These are phyloP conservation scores for Trialeurodes vaporariorum DNA, from an alignment of 1,140 invertebrate genomes.

Conservation along the genomic window DNA sequence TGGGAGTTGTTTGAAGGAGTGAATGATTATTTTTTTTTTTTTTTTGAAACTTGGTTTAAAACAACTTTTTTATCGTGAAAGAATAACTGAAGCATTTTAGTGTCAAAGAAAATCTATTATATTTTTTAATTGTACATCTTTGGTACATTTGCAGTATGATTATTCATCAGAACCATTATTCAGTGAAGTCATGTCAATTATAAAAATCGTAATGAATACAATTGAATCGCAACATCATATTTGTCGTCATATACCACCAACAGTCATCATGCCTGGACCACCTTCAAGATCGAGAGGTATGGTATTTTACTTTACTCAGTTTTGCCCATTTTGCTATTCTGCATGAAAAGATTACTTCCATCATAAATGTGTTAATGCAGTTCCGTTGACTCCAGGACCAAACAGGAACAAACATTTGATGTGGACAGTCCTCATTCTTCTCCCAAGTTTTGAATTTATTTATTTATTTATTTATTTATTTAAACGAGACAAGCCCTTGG, in stretches of 20 bases:
- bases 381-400: too few relatives aligned
- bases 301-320: slow-evolving; percentile 16
- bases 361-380: background rate
- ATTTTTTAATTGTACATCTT: slow-evolving; percentile 2
- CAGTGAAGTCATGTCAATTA: slow-evolving; percentile 63
- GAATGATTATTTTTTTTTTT: too few relatives aligned
- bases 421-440: too few relatives aligned
- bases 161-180: slow-evolving; percentile 73
- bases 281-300: slow-evolving; percentile 58
- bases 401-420: too few relatives aligned
- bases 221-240: slow-evolving; percentile 81
- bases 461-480: too few relatives aligned
- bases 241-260: slow-evolving; percentile 65
- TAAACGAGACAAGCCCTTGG: too few relatives aligned
- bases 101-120: too few relatives aligned
- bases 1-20: too few relatives aligned
- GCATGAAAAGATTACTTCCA: background rate
- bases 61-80: too few relatives aligned
- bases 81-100: too few relatives aligned
- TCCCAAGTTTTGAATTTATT: too few relatives aligned
- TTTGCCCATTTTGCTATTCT: background rate
- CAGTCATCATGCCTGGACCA: slow-evolving; percentile 51
- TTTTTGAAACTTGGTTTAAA: too few relatives aligned
- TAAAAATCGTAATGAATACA: slow-evolving; percentile 88
- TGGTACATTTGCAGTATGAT: background rate